These are phyloP conservation scores for Xyrichtys novacula DNA, from an alignment of 2,797 vertebrate genomes.

Conservation along the genomic window DNA sequence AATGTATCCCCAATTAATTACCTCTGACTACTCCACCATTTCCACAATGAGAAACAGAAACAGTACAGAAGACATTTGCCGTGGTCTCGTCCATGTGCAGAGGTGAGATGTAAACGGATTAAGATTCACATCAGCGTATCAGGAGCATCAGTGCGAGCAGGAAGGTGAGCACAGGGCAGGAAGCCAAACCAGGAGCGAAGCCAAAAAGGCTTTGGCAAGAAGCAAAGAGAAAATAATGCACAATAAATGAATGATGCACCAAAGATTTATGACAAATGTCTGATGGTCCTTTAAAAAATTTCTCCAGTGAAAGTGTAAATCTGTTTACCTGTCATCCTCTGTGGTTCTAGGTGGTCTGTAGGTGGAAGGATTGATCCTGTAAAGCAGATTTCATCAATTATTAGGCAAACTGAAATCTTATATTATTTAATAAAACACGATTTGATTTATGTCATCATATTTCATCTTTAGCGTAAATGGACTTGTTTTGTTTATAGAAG, in stretches of 20 bases:
- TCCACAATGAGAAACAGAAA: not conserved
- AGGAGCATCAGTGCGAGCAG: conserved; percentile 42
- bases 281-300: not conserved
- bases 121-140: conserved; percentile 24
- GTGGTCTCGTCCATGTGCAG: not conserved
- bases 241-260: not conserved
- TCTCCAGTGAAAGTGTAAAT: not conserved
- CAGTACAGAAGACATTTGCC: not conserved
- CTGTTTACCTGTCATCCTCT: conserved; percentile 19
- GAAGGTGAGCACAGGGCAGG: conserved; percentile 49
- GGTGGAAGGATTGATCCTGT: conserved; percentile 11
- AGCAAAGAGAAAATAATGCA: not conserved
- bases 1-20: not conserved
- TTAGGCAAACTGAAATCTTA: not conserved
- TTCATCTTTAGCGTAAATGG: too few relatives aligned
- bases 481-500: too few relatives aligned
- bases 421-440: too few relatives aligned
- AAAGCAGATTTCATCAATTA: conserved; percentile 8
- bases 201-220: conserved; percentile 46
- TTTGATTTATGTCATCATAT: too few relatives aligned
- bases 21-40: too few relatives aligned
- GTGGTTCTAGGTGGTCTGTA: not conserved
- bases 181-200: conserved; percentile 37
- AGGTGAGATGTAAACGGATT: not conserved
- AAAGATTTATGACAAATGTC: not conserved